Evolutionary conservation across 2,113 vertebrate genomes (phyloP).

Genomic region (Neoarius graeffei): DNA sequence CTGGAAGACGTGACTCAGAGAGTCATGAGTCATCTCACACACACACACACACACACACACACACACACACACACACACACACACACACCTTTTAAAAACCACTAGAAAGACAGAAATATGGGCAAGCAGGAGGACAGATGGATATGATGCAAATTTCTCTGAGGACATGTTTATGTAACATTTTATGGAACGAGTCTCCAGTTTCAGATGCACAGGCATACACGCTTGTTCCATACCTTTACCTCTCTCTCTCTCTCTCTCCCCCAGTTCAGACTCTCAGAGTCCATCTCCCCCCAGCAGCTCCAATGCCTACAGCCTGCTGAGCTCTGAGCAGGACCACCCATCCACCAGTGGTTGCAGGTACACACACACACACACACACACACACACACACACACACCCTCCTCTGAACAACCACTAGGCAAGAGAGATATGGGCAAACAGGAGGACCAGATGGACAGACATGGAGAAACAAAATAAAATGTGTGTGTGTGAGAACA

Average conservation of each 20-base stretch:
- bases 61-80: not conserved
- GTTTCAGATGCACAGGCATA: no score
- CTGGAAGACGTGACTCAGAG: not conserved
- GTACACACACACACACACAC: slow-evolving; percentile 65
- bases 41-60: no score
- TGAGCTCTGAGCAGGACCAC: slow-evolving; percentile 73
- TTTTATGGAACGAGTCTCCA: no score
- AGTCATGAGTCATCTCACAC: not conserved
- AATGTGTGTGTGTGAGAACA: slow-evolving; percentile 52
- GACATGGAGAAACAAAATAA: not conserved
- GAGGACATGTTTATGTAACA: no score
- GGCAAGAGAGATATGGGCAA: not conserved
- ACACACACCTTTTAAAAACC: not conserved
- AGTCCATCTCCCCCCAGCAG: slow-evolving; percentile 63
- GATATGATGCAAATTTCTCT: no score
- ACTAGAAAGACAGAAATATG: no score
- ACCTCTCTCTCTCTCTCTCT: no score
- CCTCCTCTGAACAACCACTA: not conserved
- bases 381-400: not conserved
- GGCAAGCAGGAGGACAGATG: no score
- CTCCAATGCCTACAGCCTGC: slow-evolving; percentile 72
- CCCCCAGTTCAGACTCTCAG: slow-evolving; percentile 58
- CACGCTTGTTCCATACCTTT: not conserved
- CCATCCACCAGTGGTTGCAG: slow-evolving; percentile 77
- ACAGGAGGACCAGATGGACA: not conserved